phyloP scores from a whole-genome alignment of 2,888 invertebrate species.

The Euproctis similis region DNA sequence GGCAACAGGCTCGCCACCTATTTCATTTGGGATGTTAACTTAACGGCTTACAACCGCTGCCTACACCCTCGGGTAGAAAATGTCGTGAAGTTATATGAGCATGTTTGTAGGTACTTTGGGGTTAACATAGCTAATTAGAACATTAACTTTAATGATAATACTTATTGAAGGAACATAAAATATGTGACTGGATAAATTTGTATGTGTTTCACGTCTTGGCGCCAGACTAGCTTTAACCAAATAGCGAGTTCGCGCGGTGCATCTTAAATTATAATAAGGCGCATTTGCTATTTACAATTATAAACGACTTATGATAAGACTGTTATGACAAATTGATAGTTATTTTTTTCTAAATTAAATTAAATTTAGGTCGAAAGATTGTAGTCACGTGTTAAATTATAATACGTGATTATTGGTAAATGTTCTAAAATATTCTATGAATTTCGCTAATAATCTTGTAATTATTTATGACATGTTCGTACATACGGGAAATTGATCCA shows the following conservation, averaged over 20 bases:
- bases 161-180: neutral
- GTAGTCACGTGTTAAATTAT: neutral
- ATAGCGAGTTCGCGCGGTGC: constrained; percentile 26
- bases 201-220: constrained; percentile 29
- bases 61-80: too few relatives aligned
- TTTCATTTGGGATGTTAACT: too few relatives aligned
- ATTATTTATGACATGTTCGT: too few relatives aligned
- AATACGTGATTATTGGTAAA: neutral
- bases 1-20: too few relatives aligned
- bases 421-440: neutral
- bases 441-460: neutral
- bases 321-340: too few relatives aligned
- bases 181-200: constrained; percentile 6
- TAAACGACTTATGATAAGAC: too few relatives aligned
- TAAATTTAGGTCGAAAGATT: neutral
- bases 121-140: neutral
- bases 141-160: neutral
- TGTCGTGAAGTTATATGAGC: too few relatives aligned
- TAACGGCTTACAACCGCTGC: too few relatives aligned
- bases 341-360: neutral
- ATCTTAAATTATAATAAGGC: constrained; percentile 31
- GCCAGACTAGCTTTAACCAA: constrained; percentile 38
- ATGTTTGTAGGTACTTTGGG: neutral
- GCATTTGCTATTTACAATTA: constrained; percentile 8
- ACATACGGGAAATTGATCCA: too few relatives aligned